Conservation (phyloP, 2,797 vertebrate species). For the Dipus sagitta region DNA sequence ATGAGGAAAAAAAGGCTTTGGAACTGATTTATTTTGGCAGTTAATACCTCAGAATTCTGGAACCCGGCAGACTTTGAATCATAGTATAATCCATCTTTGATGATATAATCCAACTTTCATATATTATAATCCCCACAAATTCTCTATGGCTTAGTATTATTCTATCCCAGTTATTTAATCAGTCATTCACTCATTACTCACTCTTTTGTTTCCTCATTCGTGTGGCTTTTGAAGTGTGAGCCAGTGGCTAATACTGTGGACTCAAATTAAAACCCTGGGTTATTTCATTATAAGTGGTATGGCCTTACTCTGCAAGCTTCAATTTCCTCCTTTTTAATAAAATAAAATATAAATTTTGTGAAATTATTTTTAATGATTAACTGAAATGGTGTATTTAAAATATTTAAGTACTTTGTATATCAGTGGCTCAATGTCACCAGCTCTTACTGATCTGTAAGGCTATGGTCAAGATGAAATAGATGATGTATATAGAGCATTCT, state of each 20-base stretch:
- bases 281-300: conserved; percentile 1
- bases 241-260: neutral
- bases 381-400: conserved; percentile 18
- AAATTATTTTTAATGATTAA: conserved; percentile 24
- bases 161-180: conserved; percentile 48
- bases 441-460: neutral
- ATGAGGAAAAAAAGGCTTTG: neutral
- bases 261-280: neutral
- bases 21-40: conserved; percentile 30
- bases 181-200: neutral
- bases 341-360: neutral
- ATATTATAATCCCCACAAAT: neutral
- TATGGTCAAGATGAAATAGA: conserved; percentile 42
- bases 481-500: neutral
- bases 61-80: conserved; percentile 17
- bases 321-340: conserved; percentile 4
- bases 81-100: neutral
- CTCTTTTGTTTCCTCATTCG: neutral
- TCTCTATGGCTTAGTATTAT: neutral
- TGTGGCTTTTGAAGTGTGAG: conserved; percentile 13
- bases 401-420: conserved; percentile 37
- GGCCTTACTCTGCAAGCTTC: neutral
- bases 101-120: neutral
- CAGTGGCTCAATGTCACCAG: neutral
- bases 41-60: conserved; percentile 48